Evolutionary conservation across 2,797 vertebrate species (phyloP).

Genomic region (Philypnodon macrostomus): DNA sequence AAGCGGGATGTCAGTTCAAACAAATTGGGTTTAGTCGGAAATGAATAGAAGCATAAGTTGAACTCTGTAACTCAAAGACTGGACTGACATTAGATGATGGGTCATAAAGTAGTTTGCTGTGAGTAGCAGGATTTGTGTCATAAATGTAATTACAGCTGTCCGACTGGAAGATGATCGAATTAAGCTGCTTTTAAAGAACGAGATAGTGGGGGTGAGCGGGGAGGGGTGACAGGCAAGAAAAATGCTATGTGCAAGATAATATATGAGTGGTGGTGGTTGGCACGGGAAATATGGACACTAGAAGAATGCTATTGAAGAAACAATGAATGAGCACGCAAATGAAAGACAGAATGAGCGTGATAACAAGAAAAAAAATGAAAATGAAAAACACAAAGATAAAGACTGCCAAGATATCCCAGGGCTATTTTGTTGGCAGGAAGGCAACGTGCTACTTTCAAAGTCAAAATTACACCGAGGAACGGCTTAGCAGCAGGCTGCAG

Average conservation of each 20-base stretch:
- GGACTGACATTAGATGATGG: constrained; percentile 29
- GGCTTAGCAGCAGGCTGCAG: constrained; percentile 48
- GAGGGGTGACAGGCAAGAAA: constrained; percentile 38
- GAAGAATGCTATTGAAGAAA: constrained; percentile 25
- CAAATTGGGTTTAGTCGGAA: constrained; percentile 11
- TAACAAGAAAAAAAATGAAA: constrained; percentile 28
- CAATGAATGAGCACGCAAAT: constrained; percentile 31
- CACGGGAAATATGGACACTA: constrained; percentile 31
- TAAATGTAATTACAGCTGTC: constrained; percentile 80
- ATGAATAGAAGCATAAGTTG: constrained; percentile 41
- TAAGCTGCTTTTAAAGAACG: constrained; percentile 74
- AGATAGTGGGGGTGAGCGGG: constrained; percentile 2
- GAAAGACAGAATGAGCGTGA: constrained; percentile 26
- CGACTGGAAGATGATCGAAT: constrained; percentile 73
- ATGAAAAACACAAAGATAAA: constrained; percentile 43
- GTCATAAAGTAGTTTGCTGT: constrained; percentile 58
- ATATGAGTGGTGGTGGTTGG: constrained; percentile 18
- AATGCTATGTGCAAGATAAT: constrained; percentile 42
- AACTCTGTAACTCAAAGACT: constrained; percentile 10
- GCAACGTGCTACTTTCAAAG: constrained; percentile 71
- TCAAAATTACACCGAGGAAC: constrained; percentile 69
- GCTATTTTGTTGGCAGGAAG: constrained; percentile 63
- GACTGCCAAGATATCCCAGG: constrained; percentile 56
- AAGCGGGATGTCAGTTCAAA: constrained; percentile 30
- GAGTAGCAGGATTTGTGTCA: constrained; percentile 77